Base-by-base conservation (phyloP, 1,140 invertebrate genomes). In the Drosophila sechellia region DNA sequence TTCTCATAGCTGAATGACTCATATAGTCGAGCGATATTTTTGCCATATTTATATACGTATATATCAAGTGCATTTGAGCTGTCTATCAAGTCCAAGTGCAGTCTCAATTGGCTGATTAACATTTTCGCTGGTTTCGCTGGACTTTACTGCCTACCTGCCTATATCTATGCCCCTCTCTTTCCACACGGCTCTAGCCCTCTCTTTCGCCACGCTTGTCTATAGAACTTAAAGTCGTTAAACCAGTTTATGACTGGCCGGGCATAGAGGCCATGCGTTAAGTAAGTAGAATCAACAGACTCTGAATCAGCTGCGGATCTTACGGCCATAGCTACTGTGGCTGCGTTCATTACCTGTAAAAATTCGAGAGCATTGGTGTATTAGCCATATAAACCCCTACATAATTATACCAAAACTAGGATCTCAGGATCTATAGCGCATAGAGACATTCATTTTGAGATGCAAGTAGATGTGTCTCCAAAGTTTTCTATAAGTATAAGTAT, bases 201-300 rank as follows among this genome's bases (percentile, higher is more conserved):
- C 13, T 20, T 35, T 40, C 48, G 4, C 15, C 52, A 17, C 40
- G 35, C 6, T 17, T 56, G 58, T 54, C 42, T 45, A 27, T 77
- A 81, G 79, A 75, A 86, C 73, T 57, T 63, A 52, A 77, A 85
- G 81, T 86, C 73, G 81, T 63, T 85, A 85, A 86, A 85, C 81
- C 81, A 85, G 81, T 85, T 85, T 86, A 79, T 66, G 81, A 86
- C 81, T 80, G 68, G 81, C 45, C 72, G 70, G 57, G 53, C 72
- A 76, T 77, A 55, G 74, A 77, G 71, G 72, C 71, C 72, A 76
- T 53, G 43, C 52, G 70, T 57, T 75, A 84, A 79, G 79, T 79
- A 83, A 78, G 81, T 77, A 75, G 81, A 86, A 84, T 85, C 66
- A 73, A 85, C 83, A 74, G 58, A 83, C 57, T 50, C 73, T 77